Evolutionary conservation across 2,797 vertebrate species (phyloP).

Genomic region (Acridotheres tristis): DNA sequence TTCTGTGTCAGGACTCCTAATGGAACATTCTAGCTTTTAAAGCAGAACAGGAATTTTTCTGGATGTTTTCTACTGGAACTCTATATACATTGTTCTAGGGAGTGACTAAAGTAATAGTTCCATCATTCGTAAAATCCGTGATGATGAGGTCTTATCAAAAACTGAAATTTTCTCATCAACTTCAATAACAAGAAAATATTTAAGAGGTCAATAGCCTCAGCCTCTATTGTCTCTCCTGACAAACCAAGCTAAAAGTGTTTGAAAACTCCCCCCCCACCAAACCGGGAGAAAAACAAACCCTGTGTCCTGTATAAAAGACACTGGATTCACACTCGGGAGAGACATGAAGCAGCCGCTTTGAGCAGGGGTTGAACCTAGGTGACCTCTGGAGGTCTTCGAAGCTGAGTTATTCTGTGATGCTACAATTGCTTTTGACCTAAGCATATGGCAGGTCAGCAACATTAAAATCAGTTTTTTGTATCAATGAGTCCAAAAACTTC

Average conservation of each 20-base stretch:
- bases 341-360: neutral
- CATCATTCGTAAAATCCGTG: neutral
- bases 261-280: fast-evolving
- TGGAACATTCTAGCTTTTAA: neutral
- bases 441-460: neutral
- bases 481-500: neutral
- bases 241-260: neutral
- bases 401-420: neutral
- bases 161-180: neutral
- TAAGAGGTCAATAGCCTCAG: neutral
- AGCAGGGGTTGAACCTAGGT: neutral
- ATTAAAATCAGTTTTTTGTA: neutral
- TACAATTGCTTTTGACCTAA: neutral
- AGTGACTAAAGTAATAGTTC: neutral
- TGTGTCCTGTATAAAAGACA: neutral
- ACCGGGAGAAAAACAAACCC: fast-evolving
- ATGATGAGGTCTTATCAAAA: neutral
- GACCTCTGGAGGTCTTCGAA: neutral
- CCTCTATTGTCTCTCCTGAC: neutral
- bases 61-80: neutral
- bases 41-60: neutral
- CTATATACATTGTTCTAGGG: neutral
- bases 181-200: neutral
- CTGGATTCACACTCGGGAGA: fast-evolving
- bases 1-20: neutral